These are phyloP conservation scores for Tachyglossus aculeatus DNA, from an alignment of 2,797 vertebrate genomes.

Conservation along the genomic window DNA sequence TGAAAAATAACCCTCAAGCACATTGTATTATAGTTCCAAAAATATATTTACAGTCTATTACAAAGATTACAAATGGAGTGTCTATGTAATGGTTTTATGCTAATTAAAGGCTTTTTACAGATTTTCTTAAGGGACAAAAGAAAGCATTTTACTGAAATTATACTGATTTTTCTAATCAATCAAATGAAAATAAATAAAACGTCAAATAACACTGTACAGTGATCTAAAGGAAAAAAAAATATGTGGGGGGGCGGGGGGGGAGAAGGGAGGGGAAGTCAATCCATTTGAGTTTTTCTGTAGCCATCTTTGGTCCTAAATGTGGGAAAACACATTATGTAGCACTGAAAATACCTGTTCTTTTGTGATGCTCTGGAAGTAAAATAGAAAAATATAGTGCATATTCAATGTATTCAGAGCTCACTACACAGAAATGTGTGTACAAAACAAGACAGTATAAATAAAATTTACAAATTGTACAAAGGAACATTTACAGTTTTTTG, in stretches of 20 bases:
- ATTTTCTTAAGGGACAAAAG: slow-evolving; percentile 72
- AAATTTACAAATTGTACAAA: slow-evolving; percentile 99
- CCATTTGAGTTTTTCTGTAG: slow-evolving; percentile 84
- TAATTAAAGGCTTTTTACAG: slow-evolving; percentile 90
- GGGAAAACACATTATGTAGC: slow-evolving; percentile 92
- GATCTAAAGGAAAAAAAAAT: slow-evolving; percentile 79
- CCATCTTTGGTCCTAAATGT: slow-evolving; percentile 99
- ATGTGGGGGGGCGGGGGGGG: slow-evolving; percentile 24
- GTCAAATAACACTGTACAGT: slow-evolving; percentile 94
- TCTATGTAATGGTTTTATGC: slow-evolving; percentile 90
- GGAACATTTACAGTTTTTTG: slow-evolving; percentile 94
- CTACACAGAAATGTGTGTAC: slow-evolving; percentile 94
- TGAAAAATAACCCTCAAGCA: slow-evolving; percentile 86
- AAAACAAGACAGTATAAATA: slow-evolving; percentile 98
- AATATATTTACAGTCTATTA: slow-evolving; percentile 99
- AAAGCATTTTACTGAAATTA: slow-evolving; percentile 83
- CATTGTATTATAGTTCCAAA: slow-evolving; percentile 99
- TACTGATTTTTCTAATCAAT: slow-evolving; percentile 87
- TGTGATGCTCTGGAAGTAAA: slow-evolving; percentile 91
- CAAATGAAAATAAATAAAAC: slow-evolving; percentile 99
- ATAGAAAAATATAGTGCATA: slow-evolving; percentile 99
- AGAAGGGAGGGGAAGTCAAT: slow-evolving; percentile 61
- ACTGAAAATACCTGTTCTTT: slow-evolving; percentile 92
- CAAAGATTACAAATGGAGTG: slow-evolving; percentile 99
- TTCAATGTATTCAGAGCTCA: slow-evolving; percentile 97